Evolutionary conservation across 2,888 invertebrate species (phyloP).

Genomic region (Papilio demoleus): DNA sequence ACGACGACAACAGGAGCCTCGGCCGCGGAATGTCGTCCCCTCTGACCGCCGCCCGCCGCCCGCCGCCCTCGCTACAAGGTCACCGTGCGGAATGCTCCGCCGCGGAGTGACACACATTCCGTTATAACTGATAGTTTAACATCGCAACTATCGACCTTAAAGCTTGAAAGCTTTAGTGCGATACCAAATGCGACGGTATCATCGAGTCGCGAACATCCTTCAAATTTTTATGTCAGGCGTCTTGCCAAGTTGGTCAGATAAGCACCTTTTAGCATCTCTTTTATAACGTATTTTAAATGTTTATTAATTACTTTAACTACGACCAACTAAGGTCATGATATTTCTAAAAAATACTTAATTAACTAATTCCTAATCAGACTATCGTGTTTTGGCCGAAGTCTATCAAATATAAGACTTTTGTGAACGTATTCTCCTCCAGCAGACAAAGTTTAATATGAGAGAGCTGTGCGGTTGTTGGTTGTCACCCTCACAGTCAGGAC

Average conservation of each 20-base stretch:
- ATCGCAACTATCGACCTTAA: background rate
- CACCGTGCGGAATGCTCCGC: too few species aligned
- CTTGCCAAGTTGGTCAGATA: background rate
- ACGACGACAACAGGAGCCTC: slow-evolving; percentile 35
- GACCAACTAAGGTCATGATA: background rate
- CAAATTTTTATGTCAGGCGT: background rate
- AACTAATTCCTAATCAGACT: too few species aligned
- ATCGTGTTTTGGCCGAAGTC: background rate
- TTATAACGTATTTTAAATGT: background rate
- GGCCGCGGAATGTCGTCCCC: slow-evolving; percentile 41
- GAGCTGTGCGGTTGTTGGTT: background rate
- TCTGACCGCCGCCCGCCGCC: slow-evolving; percentile 43
- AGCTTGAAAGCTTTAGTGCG: background rate
- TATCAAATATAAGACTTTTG: background rate
- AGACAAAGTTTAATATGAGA: background rate
- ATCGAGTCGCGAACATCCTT: background rate
- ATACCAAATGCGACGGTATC: background rate
- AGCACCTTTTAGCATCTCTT: background rate
- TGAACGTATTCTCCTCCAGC: background rate
- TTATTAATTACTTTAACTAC: background rate
- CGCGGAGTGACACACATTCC: slow-evolving; percentile 39
- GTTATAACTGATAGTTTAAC: background rate
- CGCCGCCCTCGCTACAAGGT: background rate
- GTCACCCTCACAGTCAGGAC: background rate
- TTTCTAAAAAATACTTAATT: too few species aligned